A percentile compares a stretch with the other conserved stretches of the same genome.
Conservation (phyloP, 2,888 invertebrate species). For the Tupiocoris notatus region DNA sequence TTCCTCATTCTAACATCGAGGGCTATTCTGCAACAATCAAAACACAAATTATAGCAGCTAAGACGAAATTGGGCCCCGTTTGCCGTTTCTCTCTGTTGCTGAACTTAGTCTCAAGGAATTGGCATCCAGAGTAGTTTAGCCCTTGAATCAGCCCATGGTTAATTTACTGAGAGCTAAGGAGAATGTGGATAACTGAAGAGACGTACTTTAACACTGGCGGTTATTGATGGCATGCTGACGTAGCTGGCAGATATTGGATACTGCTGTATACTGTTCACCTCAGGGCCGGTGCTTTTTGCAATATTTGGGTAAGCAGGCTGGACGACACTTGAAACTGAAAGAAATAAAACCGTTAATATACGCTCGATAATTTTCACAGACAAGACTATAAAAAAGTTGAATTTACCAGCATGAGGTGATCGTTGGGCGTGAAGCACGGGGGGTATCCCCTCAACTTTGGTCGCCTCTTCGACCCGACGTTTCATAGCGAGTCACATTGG, state of each 20-base stretch:
- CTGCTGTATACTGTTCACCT: slow-evolving; percentile 43
- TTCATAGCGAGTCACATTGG: slow-evolving; percentile 68
- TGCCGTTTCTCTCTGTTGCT: no score
- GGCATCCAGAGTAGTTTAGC: no score
- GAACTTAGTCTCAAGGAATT: no score
- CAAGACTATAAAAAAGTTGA: not conserved
- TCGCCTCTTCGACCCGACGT: slow-evolving; percentile 59
- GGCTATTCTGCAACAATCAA: no score
- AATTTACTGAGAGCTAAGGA: no score
- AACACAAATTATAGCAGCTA: no score
- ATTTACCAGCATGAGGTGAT: slow-evolving; percentile 44
- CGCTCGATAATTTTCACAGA: no score
- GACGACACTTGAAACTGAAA: slow-evolving; percentile 37
- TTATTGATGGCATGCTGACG: slow-evolving; percentile 48
- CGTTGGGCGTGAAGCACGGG: slow-evolving; percentile 47
- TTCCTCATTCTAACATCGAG: no score
- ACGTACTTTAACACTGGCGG: slow-evolving; percentile 48
- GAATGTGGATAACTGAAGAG: no score
- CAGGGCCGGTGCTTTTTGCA: slow-evolving; percentile 28
- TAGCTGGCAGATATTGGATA: slow-evolving; percentile 39
- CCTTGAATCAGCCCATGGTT: no score
- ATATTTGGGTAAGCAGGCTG: slow-evolving; percentile 14
- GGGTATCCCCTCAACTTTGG: slow-evolving; percentile 52
- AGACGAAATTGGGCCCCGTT: no score
- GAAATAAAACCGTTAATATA: no score